These are phyloP conservation scores for Stercorarius parasiticus DNA, from an alignment of 2,113 vertebrate species.

Conservation along the genomic window DNA sequence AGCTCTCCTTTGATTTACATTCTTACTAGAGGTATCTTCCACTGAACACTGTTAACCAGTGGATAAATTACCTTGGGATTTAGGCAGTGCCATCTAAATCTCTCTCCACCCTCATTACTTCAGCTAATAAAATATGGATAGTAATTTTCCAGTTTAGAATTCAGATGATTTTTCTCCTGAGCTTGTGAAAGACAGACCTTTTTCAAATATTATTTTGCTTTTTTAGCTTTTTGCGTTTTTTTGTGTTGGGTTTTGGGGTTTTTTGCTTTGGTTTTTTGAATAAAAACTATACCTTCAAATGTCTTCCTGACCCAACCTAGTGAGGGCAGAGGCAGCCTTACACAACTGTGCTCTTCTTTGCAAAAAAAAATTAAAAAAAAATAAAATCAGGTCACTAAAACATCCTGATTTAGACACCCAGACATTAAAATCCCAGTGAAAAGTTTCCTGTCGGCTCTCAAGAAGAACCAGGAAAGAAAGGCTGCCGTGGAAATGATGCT, in stretches of 20 bases:
- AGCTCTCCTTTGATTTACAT: constrained; percentile 23
- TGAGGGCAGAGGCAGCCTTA: not conserved
- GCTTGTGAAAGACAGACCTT: not conserved
- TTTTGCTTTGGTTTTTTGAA: not conserved
- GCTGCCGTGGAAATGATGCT: not conserved
- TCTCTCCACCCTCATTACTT: not conserved
- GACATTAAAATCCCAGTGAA: not conserved
- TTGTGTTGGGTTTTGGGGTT: not conserved
- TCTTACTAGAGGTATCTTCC: not conserved
- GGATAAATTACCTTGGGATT: constrained; percentile 21
- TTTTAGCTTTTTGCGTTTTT: not conserved
- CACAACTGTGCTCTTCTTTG: not conserved
- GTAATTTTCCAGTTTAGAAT: not conserved
- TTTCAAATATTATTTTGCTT: not conserved
- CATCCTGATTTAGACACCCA: not conserved
- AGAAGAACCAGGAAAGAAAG: not conserved
- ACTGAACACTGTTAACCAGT: not conserved
- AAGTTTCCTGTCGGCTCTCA: not conserved
- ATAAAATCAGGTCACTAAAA: too few species aligned
- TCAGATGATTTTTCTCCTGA: not conserved
- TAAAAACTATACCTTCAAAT: not conserved
- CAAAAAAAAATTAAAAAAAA: not conserved
- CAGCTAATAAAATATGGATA: not conserved
- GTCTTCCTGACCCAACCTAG: not conserved
- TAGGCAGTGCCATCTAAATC: not conserved